phyloP scores from a whole-genome alignment of 2,888 invertebrate genomes.

The Trissolcus japonicus region DNA sequence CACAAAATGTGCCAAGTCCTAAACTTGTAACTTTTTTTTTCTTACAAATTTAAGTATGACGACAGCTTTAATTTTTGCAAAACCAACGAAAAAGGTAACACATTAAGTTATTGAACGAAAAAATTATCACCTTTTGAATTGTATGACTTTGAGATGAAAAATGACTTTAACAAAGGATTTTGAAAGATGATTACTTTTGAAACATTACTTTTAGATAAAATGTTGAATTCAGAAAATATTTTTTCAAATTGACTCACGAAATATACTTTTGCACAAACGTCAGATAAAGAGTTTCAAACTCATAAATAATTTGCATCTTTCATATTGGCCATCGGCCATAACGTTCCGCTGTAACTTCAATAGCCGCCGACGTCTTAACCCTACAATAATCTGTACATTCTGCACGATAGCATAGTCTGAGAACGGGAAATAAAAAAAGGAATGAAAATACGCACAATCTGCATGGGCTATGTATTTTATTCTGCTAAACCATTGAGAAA shows the following conservation, averaged over 20 bases:
- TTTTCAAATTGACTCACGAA: too few species aligned
- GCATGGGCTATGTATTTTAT: too few species aligned
- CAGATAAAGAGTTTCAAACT: conserved; percentile 32
- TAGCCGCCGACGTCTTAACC: conserved; percentile 29
- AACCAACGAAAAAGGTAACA: conserved; percentile 36
- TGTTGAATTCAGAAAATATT: too few species aligned
- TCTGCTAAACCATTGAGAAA: too few species aligned
- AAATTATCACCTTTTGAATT: too few species aligned
- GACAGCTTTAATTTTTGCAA: conserved; percentile 25
- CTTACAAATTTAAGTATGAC: not conserved
- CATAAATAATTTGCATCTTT: conserved; percentile 52
- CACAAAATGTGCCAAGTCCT: not conserved
- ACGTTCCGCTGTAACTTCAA: conserved; percentile 28
- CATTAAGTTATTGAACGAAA: not conserved
- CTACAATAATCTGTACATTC: conserved; percentile 14
- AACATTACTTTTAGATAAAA: too few species aligned
- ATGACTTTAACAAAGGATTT: too few species aligned
- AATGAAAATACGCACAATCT: too few species aligned
- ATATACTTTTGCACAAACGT: conserved; percentile 7
- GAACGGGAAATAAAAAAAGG: too few species aligned
- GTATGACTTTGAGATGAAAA: too few species aligned
- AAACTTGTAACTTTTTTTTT: not conserved
- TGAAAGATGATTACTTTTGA: too few species aligned
- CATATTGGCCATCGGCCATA: conserved; percentile 38
- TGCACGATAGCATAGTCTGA: conserved; percentile 1